Percentiles rank a stretch among this genome's conserved stretches.
Evolutionary conservation across 2,888 invertebrate genomes (phyloP).

Genomic region (Polymixis flavicincta): DNA sequence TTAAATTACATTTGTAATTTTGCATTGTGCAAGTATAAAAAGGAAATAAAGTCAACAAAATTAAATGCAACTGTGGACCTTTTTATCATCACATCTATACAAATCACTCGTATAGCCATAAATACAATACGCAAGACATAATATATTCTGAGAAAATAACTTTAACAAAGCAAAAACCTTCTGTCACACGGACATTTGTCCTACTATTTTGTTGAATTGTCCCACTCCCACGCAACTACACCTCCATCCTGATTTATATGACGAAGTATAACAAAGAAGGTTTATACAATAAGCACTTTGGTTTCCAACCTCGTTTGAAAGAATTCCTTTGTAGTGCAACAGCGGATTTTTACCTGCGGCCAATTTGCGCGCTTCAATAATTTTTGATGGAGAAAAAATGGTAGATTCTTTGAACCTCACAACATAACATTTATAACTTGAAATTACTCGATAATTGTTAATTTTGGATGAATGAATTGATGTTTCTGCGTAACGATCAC

Average conservation of each 20-base stretch:
- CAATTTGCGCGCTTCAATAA: conserved; percentile 64
- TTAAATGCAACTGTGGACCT: neutral
- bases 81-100: conserved; percentile 1
- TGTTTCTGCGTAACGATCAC: no score
- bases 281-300: conserved; percentile 54
- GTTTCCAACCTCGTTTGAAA: conserved; percentile 52
- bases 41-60: neutral
- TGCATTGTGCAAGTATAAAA: neutral
- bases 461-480: no score
- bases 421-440: neutral
- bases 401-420: conserved; percentile 1
- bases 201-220: conserved; percentile 43
- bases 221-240: conserved; percentile 60
- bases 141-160: conserved; percentile 33
- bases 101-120: neutral
- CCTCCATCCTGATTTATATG: conserved; percentile 55
- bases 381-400: conserved; percentile 43
- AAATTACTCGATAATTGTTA: neutral
- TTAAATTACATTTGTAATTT: neutral
- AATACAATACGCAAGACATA: conserved; percentile 13
- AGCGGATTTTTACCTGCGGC: conserved; percentile 60
- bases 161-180: conserved; percentile 42
- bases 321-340: conserved; percentile 61
- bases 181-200: conserved; percentile 58
- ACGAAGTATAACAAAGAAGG: conserved; percentile 54